Evolutionary conservation across 2,888 invertebrate species (phyloP).

Genomic region (Chloroclysta siterata): DNA sequence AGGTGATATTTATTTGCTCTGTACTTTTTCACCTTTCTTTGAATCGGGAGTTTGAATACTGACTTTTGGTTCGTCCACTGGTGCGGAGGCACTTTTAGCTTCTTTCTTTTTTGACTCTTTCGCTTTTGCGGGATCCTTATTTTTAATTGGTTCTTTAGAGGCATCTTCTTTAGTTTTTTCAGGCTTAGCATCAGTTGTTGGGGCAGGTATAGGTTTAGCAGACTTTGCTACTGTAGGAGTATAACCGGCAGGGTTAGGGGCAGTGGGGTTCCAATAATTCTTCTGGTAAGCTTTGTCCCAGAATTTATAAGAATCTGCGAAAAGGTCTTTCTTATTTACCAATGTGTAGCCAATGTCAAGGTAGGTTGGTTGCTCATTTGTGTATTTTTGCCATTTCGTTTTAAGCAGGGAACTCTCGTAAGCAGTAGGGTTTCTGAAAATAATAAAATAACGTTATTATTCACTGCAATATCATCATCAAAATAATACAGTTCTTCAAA

Average conservation of each 20-base stretch:
- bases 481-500: no score
- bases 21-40: neutral
- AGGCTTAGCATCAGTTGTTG: neutral
- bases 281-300: slow-evolving; percentile 71
- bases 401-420: slow-evolving; percentile 65
- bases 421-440: slow-evolving; percentile 72
- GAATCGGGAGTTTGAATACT: neutral
- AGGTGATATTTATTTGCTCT: neutral
- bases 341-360: slow-evolving; percentile 63
- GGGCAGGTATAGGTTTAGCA: slow-evolving; percentile 5
- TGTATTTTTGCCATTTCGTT: slow-evolving; percentile 66
- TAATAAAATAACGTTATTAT: neutral
- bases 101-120: neutral
- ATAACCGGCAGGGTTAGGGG: slow-evolving; percentile 41
- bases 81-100: neutral
- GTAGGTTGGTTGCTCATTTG: slow-evolving; percentile 60
- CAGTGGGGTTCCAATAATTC: slow-evolving; percentile 66
- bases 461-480: neutral
- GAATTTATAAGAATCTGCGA: slow-evolving; percentile 59
- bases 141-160: neutral
- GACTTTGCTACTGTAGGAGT: slow-evolving; percentile 23
- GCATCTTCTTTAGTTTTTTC: neutral
- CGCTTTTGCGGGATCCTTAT: neutral
- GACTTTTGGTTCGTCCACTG: neutral
- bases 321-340: slow-evolving; percentile 59